Base-by-base conservation (phyloP, 1,140 invertebrate species). In the Cheumatopsyche charites region DNA sequence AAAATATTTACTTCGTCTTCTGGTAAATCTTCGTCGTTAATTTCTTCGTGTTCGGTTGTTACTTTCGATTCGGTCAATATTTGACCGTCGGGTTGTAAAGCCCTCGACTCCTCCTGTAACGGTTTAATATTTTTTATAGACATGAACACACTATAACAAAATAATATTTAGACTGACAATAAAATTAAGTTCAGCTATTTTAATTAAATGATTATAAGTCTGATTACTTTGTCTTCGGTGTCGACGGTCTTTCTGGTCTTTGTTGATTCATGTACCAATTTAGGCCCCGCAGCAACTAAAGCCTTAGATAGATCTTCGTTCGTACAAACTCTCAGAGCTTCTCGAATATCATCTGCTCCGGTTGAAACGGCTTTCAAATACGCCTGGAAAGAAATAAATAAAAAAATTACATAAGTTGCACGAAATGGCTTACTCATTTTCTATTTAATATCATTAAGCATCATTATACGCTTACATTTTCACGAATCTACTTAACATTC, bases 41-140 rank as follows among this genome's bases (percentile, higher is more conserved):
- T 84, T 85, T 92, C 88, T 79, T 94, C 92, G 86, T 94, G 92
- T 81, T 95, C 92, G 72, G 89, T 90, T 41, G 90, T 92, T 49
- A 88, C 88, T 73, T 88, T 87, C 25, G 87, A 93, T 84, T 96
- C 93, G 0, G 93, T 96, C 70, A 94, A 88, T 66, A 96, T 87
- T 73, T 91, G 90, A 12, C 94, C 94, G 82, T 94, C 92, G 25
- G 89, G 85, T 75, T 91, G 88, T 15, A 90, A 79, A 62, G 89
- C 86, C 73, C 87, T 88, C 58, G 87, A 81, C 77, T 90, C 88
- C 67, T 86, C 82, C 83, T 83, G 72, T 15, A 78, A 77, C 2
- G 21, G 17, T 45, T 63, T 41, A 19, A 67, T 47, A 13, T 25
- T 19, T 52, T 68, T 68, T 41, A 61, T 68, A 9, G 9, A 36